Evolutionary conservation across 2,888 invertebrate species (phyloP).

Genomic region (Zhuqinia jingwanae): DNA sequence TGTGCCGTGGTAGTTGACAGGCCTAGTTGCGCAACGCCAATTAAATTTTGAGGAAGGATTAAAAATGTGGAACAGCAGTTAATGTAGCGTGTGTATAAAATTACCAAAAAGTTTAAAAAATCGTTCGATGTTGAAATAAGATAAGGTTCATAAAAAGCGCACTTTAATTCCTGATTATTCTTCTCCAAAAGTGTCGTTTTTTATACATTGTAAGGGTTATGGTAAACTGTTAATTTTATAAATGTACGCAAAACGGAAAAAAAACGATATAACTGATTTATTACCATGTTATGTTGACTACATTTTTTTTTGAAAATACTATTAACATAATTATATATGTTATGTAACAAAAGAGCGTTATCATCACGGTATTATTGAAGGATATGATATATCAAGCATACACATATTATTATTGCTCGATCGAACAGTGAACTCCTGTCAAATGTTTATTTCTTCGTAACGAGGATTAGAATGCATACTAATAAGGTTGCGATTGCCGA

Average conservation of each 20-base stretch:
- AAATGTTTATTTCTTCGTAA: constrained; percentile 23
- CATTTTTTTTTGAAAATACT: background rate
- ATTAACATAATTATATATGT: background rate
- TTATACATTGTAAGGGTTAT: constrained; percentile 19
- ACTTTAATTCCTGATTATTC: constrained; percentile 19
- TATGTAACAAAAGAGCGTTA: background rate
- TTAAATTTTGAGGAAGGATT: background rate
- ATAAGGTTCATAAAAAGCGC: constrained; percentile 12
- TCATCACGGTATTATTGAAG: background rate
- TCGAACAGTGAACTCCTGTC: constrained; percentile 24
- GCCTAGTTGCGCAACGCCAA: background rate
- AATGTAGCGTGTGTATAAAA: background rate
- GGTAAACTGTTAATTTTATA: constrained; percentile 34
- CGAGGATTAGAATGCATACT: background rate
- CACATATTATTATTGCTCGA: background rate
- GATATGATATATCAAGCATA: background rate
- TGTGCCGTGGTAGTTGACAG: constrained; percentile 9
- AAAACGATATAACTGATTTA: constrained; percentile 19
- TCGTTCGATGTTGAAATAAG: constrained; percentile 1
- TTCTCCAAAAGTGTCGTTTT: constrained; percentile 27
- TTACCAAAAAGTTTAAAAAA: constrained; percentile 26
- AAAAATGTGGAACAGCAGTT: constrained; percentile 2
- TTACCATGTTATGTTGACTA: constrained; percentile 28
- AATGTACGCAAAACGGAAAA: constrained; percentile 24
- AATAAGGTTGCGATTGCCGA: constrained; percentile 1